Evolutionary conservation across 1,140 invertebrate species (phyloP).

Genomic region (Bradynema listronoti): DNA sequence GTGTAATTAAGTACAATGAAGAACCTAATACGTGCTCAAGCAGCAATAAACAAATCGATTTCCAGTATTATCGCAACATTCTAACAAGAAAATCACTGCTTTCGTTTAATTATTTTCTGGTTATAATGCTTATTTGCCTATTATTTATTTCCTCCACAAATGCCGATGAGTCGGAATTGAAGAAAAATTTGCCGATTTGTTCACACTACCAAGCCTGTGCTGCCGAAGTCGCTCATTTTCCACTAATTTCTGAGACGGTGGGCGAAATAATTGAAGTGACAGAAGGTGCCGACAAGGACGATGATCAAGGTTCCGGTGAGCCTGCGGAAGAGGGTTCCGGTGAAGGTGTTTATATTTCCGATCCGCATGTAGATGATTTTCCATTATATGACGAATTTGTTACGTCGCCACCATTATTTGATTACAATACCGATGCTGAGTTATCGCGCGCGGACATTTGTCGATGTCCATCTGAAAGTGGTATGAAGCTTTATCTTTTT

Average conservation of each 20-base stretch:
- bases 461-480: not conserved
- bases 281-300: no score
- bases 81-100: no score
- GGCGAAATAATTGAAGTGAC: conserved; percentile 4
- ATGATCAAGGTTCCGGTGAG: not conserved
- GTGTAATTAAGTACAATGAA: no score
- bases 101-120: no score
- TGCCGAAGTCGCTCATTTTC: conserved; percentile 6
- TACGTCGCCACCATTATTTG: not conserved
- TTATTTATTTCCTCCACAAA: no score
- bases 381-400: conserved; percentile 15
- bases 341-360: not conserved
- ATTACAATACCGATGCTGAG: conserved; percentile 8
- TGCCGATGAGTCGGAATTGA: no score
- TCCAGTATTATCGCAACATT: no score
- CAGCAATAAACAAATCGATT: no score
- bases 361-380: not conserved
- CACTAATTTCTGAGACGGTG: conserved; percentile 3
- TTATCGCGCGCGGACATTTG: not conserved
- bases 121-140: no score
- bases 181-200: no score
- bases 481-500: no score
- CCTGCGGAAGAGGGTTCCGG: conserved; percentile 11
- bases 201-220: conserved; percentile 7
- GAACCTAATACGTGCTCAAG: no score